A percentile compares a stretch with the other conserved stretches of the same genome.
phyloP scores from a whole-genome alignment of 2,888 invertebrate genomes.

The Pammene fasciana region DNA sequence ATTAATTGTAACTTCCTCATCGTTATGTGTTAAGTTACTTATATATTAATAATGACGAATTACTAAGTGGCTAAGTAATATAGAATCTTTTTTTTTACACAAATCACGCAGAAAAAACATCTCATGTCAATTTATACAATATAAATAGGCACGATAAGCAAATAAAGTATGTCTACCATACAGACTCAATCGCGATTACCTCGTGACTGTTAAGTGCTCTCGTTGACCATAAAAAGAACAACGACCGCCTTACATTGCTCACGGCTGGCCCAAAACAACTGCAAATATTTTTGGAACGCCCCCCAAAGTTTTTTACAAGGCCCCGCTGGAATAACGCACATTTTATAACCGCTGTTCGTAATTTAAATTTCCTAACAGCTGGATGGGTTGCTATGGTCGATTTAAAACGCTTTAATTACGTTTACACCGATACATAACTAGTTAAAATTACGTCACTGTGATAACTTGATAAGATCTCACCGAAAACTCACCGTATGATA shows the following conservation, averaged over 20 bases:
- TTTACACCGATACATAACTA: constrained; percentile 24
- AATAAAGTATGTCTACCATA: constrained; percentile 28
- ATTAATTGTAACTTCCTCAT: too few relatives aligned
- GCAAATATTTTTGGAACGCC: constrained; percentile 18
- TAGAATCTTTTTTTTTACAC: too few relatives aligned
- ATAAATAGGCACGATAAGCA: neutral
- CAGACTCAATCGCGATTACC: constrained; percentile 41
- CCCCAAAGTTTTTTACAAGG: constrained; percentile 14
- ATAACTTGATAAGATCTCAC: constrained; percentile 16
- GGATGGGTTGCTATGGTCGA: constrained; percentile 14
- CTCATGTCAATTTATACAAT: too few relatives aligned
- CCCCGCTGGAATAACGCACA: constrained; percentile 28
- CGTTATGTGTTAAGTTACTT: too few relatives aligned
- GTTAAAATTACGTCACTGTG: constrained; percentile 28
- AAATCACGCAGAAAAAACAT: too few relatives aligned
- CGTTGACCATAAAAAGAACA: constrained; percentile 59
- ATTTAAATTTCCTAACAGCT: constrained; percentile 15
- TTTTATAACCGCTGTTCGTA: constrained; percentile 23
- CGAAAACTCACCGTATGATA: constrained; percentile 22
- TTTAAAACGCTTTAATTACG: constrained; percentile 28
- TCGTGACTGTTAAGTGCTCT: constrained; percentile 54
- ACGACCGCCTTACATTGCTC: constrained; percentile 50
- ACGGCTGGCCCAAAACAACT: constrained; percentile 55
- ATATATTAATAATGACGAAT: too few relatives aligned
- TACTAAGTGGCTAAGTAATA: too few relatives aligned